Percentiles rank a stretch among this genome's conserved stretches.
Evolutionary conservation across 2,888 invertebrate genomes (phyloP).

Genomic region (Harpalus rubripes): DNA sequence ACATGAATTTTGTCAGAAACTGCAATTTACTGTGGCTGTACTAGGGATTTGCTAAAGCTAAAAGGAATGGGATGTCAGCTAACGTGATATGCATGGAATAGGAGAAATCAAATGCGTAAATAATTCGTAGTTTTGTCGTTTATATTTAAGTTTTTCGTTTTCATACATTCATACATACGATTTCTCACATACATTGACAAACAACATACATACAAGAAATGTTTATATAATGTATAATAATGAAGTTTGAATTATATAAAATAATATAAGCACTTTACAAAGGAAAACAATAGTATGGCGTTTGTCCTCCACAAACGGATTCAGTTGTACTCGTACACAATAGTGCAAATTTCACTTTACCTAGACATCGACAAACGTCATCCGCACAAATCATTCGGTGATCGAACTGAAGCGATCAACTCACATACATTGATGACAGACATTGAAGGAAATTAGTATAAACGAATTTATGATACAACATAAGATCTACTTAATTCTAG

Average conservation of each 20-base stretch:
- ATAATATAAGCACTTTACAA: constrained; percentile 41
- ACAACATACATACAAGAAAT: constrained; percentile 76
- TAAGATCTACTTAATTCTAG: constrained; percentile 43
- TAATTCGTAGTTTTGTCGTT: constrained; percentile 69
- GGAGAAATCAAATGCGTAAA: constrained; percentile 57
- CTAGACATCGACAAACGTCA: constrained; percentile 63
- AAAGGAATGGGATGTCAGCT: too few relatives aligned
- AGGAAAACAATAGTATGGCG: constrained; percentile 39
- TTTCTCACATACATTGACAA: constrained; percentile 76
- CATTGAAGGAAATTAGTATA: constrained; percentile 56
- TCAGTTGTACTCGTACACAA: constrained; percentile 46
- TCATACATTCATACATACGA: constrained; percentile 77
- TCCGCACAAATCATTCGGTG: constrained; percentile 56
- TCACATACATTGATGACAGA: constrained; percentile 47
- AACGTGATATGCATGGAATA: not conserved
- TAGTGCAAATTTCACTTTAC: constrained; percentile 43
- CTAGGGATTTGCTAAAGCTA: too few relatives aligned
- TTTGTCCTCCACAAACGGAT: constrained; percentile 29
- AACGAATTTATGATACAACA: constrained; percentile 31
- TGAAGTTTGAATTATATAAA: constrained; percentile 60
- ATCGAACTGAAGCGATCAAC: constrained; percentile 43
- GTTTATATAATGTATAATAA: constrained; percentile 70
- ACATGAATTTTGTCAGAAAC: too few relatives aligned
- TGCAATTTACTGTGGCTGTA: too few relatives aligned
- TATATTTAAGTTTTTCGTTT: constrained; percentile 76